Evolutionary conservation across 2,888 invertebrate species (phyloP).

Genomic region (Troilus luridus): DNA sequence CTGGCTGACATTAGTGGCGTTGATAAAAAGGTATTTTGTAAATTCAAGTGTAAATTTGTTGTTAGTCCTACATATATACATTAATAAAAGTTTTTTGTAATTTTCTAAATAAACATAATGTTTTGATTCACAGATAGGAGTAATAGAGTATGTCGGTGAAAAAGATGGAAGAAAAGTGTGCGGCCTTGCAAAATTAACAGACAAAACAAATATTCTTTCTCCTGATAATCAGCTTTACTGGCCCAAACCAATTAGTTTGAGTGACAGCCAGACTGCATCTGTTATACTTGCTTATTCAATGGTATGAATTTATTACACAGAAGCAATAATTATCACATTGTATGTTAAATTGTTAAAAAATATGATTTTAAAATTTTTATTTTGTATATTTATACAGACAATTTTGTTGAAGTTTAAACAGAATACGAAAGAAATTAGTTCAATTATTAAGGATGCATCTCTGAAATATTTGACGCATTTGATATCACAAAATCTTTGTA

Average conservation of each 20-base stretch:
- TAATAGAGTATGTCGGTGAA: slow-evolving; percentile 61
- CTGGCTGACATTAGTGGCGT: neutral
- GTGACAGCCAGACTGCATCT: slow-evolving; percentile 72
- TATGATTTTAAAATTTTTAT: neutral
- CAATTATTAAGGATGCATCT: no score
- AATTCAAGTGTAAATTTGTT: neutral
- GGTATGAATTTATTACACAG: slow-evolving; percentile 61
- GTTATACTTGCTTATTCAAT: slow-evolving; percentile 73
- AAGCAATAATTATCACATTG: neutral
- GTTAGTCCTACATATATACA: neutral
- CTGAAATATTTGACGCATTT: no score
- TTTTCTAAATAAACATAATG: neutral
- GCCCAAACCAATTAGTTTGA: slow-evolving; percentile 71
- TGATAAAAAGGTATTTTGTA: neutral
- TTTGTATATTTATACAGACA: neutral
- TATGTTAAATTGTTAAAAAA: neutral
- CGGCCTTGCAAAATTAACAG: slow-evolving; percentile 65
- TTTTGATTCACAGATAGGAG: slow-evolving; percentile 51
- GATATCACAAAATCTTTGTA: no score
- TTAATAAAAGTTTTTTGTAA: neutral
- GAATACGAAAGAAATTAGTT: neutral
- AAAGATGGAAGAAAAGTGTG: slow-evolving; percentile 65
- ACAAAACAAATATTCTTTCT: neutral
- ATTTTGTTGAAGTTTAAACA: neutral
- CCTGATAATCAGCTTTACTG: slow-evolving; percentile 68